phyloP scores from a whole-genome alignment of 2,797 vertebrate species.

The Allobates femoralis region DNA sequence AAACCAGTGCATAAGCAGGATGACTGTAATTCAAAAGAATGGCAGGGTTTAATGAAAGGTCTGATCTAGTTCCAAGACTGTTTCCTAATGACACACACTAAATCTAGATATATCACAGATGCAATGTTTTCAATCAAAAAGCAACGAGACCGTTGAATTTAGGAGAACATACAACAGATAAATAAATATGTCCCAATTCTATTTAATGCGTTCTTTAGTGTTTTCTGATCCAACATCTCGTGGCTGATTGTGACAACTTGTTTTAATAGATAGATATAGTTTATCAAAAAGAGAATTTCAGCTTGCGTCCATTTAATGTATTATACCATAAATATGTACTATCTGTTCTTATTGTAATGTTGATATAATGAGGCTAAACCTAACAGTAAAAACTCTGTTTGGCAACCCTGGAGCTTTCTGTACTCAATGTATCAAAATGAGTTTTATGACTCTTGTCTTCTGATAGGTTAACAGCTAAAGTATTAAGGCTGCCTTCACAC shows the following conservation, averaged over 20 bases:
- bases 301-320: not conserved
- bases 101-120: constrained; percentile 56
- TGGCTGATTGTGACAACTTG: not conserved
- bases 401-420: too few species aligned
- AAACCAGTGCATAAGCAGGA: constrained; percentile 41
- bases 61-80: constrained; percentile 61
- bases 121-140: constrained; percentile 33
- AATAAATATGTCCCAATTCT: constrained; percentile 32
- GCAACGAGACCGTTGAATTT: constrained; percentile 8
- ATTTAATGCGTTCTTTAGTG: not conserved
- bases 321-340: not conserved
- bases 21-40: constrained; percentile 59
- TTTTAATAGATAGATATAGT: not conserved
- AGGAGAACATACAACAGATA: constrained; percentile 8
- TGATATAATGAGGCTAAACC: too few species aligned
- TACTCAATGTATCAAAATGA: too few species aligned
- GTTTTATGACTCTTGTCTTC: too few species aligned
- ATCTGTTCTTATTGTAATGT: not conserved
- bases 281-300: not conserved
- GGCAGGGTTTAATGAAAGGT: constrained; percentile 56
- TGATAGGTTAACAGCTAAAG: too few species aligned
- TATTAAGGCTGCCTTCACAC: too few species aligned
- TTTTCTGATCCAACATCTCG: not conserved
- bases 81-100: constrained; percentile 58
- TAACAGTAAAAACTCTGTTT: too few species aligned